Conservation (phyloP, 2,797 vertebrate species). For the Rhynchotus rufescens region DNA sequence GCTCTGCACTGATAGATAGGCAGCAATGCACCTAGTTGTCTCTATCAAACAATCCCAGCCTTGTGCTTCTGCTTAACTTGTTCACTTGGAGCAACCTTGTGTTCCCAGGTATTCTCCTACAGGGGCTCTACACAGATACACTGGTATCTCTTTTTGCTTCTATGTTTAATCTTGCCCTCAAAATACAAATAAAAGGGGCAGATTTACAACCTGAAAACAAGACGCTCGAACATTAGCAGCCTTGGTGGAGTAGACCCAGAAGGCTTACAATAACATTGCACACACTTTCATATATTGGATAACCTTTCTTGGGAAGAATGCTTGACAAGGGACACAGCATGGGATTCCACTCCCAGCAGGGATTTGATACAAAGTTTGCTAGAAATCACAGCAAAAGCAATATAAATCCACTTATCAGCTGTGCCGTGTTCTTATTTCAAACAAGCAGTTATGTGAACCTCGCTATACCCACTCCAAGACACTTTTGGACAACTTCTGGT, state of each 20-base stretch:
- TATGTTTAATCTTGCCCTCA: slow-evolving; percentile 47
- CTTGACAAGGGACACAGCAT: slow-evolving; percentile 64
- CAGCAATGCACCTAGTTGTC: neutral
- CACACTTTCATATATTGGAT: slow-evolving; percentile 59
- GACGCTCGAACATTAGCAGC: slow-evolving; percentile 38
- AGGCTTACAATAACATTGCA: slow-evolving; percentile 54
- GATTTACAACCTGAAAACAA: slow-evolving; percentile 66
- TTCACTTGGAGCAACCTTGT: neutral
- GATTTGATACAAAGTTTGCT: slow-evolving; percentile 63
- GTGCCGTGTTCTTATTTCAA: slow-evolving; percentile 12
- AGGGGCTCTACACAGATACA: neutral
- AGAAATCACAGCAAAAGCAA: slow-evolving; percentile 34
- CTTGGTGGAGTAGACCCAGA: slow-evolving; percentile 47
- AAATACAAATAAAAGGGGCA: slow-evolving; percentile 31
- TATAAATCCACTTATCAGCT: slow-evolving; percentile 19
- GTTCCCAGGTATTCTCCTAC: neutral
- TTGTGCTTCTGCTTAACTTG: neutral
- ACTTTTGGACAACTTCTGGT: neutral
- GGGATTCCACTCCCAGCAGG: slow-evolving; percentile 40
- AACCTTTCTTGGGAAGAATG: slow-evolving; percentile 57
- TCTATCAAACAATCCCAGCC: neutral
- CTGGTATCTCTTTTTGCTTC: slow-evolving; percentile 3
- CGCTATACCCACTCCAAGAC: neutral
- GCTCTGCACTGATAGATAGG: neutral
- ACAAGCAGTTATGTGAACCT: slow-evolving; percentile 10